Base-by-base conservation (phyloP, 2,113 vertebrate species). In the Pollachius pollachius region DNA sequence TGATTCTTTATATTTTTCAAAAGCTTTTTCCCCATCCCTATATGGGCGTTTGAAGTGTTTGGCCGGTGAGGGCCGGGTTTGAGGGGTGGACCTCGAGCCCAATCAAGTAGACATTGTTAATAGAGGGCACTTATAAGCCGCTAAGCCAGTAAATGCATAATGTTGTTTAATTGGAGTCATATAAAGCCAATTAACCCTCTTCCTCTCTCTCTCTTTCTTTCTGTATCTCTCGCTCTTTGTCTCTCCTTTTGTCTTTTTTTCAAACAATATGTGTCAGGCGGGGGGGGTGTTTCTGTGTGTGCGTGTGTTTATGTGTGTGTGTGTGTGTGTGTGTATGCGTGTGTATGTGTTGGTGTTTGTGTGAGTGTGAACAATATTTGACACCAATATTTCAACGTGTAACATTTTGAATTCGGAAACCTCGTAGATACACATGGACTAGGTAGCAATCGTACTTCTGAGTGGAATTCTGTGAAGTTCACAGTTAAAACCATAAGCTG, bases 121-220 rank as follows among this genome's bases (percentile, higher is more conserved):
- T 92, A 85, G 92, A 90, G 92, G 91, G 90, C 91, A 92, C 92
- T 89, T 91, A 90, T 91, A 91, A 91, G 89, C 89, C 86, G 90
- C 90, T 92, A 93, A 93, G 91, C 90, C 90, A 91, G 85, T 91
- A 92, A 89, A 90, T 92, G 91, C 90, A 91, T 92, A 93, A 93
- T 92, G 91, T 92, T 92, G 91, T 92, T 92, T 93, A 93, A 93
- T 93, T 93, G 92, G 89, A 92, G 89, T 92, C 90, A 93, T 93
- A 92, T 92, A 92, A 93, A 93, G 91, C 87, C 91, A 92, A 93
- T 93, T 93, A 92, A 91, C 90, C 90, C 89, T 66, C 52, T 58
- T 52, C 21, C 60, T 48, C 41, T 62, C 18, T 72, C 57, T 62
- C 57, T 27, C 30, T 66, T 27, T 1, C 81, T 70, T 74, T 77